Percentiles rank a stretch among this genome's conserved stretches.
phyloP scores from a whole-genome alignment of 1,140 invertebrate species.

The Magallana ariakensis region DNA sequence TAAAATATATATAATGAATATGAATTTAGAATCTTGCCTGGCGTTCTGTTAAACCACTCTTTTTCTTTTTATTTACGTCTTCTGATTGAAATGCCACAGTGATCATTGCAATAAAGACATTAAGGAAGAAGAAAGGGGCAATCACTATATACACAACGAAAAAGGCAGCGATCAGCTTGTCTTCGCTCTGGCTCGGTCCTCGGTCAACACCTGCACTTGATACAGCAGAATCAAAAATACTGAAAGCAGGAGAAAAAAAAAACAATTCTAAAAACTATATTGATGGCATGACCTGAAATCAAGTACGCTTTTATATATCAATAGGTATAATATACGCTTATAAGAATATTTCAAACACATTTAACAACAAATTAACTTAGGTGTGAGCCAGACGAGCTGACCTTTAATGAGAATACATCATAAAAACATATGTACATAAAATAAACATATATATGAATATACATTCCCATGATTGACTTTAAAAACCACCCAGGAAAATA shows the following conservation, averaged over 20 bases:
- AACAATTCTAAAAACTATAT: not conserved
- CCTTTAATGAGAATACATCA: no score
- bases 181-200: not conserved
- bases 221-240: not conserved
- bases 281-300: no score
- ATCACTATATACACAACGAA: slow-evolving; percentile 2
- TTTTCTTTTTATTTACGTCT: not conserved
- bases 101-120: slow-evolving; percentile 15
- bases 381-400: no score
- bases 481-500: no score
- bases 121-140: slow-evolving; percentile 8
- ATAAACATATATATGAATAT: no score
- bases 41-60: not conserved
- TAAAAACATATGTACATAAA: no score
- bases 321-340: no score
- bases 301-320: no score
- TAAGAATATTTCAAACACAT: no score
- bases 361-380: no score
- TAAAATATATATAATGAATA: no score
- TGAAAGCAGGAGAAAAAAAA: not conserved
- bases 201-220: not conserved
- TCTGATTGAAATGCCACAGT: slow-evolving; percentile 19
- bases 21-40: not conserved
- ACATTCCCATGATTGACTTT: no score
- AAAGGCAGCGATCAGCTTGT: not conserved